phyloP scores from a whole-genome alignment of 30 jellyfish, hydroid and myxozoan genomes.

The Aurelia aurita region DNA sequence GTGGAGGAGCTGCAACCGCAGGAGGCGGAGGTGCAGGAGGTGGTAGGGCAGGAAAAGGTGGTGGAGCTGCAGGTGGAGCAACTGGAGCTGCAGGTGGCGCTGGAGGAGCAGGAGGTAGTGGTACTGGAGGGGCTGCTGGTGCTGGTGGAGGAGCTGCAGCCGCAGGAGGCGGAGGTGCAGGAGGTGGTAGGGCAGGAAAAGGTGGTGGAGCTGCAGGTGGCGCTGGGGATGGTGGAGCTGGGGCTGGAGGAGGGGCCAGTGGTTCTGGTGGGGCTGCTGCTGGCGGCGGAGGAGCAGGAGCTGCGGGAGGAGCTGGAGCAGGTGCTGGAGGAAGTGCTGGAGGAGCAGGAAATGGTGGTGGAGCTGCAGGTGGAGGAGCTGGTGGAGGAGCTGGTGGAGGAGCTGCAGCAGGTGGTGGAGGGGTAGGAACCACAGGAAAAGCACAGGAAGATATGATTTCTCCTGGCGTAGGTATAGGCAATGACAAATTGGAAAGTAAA shows the following conservation, averaged over 20 bases:
- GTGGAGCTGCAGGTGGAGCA: background rate
- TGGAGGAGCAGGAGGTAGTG: conserved; percentile 1
- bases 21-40: conserved; percentile 19
- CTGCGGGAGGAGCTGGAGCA: conserved; percentile 8
- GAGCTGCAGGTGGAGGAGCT: background rate
- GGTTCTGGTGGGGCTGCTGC: conserved; percentile 10
- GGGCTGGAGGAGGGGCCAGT: background rate
- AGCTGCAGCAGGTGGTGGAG: conserved; percentile 2
- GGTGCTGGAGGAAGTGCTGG: conserved; percentile 22
- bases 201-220: conserved; percentile 5
- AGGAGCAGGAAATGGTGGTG: conserved; percentile 7
- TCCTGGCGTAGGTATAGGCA: conserved; percentile 58
- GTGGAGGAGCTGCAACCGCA: conserved; percentile 16
- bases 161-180: background rate
- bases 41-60: conserved; percentile 42
- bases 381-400: conserved; percentile 18
- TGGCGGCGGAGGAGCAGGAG: background rate
- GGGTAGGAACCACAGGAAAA: background rate
- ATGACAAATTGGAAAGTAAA: conserved; percentile 30
- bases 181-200: conserved; percentile 11
- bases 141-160: conserved; percentile 23
- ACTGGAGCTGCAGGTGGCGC: conserved; percentile 22
- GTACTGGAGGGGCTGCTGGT: background rate
- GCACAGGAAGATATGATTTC: conserved; percentile 32
- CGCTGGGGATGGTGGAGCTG: background rate